Base-by-base conservation (phyloP, 2,888 invertebrate genomes). In the Andrena marginata region DNA sequence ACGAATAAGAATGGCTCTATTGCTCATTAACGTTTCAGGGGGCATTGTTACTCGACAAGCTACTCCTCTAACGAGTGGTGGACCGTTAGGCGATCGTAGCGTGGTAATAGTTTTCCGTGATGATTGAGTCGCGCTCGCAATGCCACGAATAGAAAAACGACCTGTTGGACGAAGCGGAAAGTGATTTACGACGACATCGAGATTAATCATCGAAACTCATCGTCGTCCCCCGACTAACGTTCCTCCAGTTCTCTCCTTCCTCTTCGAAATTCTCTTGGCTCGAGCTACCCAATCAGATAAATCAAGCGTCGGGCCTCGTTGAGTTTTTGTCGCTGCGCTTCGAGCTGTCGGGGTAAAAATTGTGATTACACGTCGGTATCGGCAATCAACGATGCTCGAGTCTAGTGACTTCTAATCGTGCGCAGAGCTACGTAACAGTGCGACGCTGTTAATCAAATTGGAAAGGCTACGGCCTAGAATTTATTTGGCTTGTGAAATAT, bases 21-120 rank as follows among this genome's bases (percentile, higher is more conserved):
- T 80, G 76, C 81, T 84, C 77, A 80, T 86, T 84, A 86, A 78
- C 68, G 81, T 85, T 84, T 76, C 73, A 73, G 42, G 70, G 64
- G 63, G 67, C 51, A 64, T 67, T 80, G 73, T 80, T 78, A 35
- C 51, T 42, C 59, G 64, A 49, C 35, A 60, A 63, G 77, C 75
- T 71, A 26, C 70, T 71, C 35, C 20, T 49, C 60, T 26, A 35
- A 73, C 33, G 69, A 64, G 48, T 48, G 51, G n/a, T 31, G 16
- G 29, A 63, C 23, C 29, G 42, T 85, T 85, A 70, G 33, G 60
- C 49, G 73, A 78, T 63, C 64, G 42, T 49, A 0, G 26, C 60
- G 49, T 42, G 51, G 51, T 29, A 69, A 75, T 59, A 69, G 54
- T 75, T 85, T 78, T 65, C 65, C 71, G 54, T 35, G 48, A 20